These are phyloP conservation scores for Meliscaeva auricollis DNA, from an alignment of 2,888 invertebrate species.

Conservation along the genomic window DNA sequence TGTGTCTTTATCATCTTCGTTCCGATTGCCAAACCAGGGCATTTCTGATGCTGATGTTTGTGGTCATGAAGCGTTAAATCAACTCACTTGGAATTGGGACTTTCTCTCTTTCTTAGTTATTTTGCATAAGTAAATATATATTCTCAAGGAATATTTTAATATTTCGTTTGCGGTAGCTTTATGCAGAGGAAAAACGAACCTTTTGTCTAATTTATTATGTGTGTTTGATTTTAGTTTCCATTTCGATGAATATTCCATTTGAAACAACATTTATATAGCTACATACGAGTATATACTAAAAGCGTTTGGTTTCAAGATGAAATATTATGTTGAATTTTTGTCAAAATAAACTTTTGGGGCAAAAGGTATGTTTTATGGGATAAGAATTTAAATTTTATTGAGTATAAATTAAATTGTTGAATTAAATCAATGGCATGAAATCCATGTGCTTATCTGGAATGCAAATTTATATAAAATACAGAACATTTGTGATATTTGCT, in stretches of 20 bases:
- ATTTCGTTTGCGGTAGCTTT: neutral
- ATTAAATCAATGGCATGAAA: too few species aligned
- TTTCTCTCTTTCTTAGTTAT: too few species aligned
- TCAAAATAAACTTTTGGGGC: neutral
- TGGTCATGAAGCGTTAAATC: slow-evolving; percentile 35
- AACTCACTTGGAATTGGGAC: slow-evolving; percentile 27
- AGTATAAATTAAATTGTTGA: neutral
- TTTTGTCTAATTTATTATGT: slow-evolving; percentile 27
- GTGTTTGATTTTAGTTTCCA: slow-evolving; percentile 28
- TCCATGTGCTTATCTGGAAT: too few species aligned
- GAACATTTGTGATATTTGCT: too few species aligned
- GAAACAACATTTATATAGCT: slow-evolving; percentile 8
- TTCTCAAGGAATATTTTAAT: slow-evolving; percentile 24
- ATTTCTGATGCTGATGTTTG: slow-evolving; percentile 15
- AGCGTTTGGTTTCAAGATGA: slow-evolving; percentile 15
- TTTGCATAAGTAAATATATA: slow-evolving; percentile 44
- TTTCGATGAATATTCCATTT: slow-evolving; percentile 26
- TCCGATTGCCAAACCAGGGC: neutral
- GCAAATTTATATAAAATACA: too few species aligned
- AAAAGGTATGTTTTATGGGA: neutral
- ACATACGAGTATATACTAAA: neutral
- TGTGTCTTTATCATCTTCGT: neutral
- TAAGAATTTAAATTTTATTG: neutral
- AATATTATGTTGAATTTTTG: slow-evolving; percentile 1
- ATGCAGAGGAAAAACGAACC: neutral